Conservation (phyloP, 2,888 invertebrate species). For the Mesorhabditis belari region DNA sequence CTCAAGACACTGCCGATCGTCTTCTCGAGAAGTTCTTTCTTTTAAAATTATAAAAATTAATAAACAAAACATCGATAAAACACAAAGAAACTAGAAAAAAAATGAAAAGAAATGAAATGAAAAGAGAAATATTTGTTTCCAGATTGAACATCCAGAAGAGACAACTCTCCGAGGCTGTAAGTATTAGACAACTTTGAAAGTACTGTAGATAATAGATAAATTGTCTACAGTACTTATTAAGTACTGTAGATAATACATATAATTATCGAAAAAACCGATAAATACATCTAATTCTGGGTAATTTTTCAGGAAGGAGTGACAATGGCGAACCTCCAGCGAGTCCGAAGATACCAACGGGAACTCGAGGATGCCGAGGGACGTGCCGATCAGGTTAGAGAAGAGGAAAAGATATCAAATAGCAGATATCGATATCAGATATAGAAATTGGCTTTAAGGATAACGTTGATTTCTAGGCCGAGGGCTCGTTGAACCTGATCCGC, state of each 20-base stretch:
- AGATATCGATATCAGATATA: too few species aligned
- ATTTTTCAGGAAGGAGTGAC: conserved; percentile 48
- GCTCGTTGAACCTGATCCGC: conserved; percentile 85
- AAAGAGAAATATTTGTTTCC: too few species aligned
- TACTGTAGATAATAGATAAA: too few species aligned
- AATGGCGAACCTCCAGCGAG: conserved; percentile 79
- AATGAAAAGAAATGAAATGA: too few species aligned
- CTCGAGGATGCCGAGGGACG: conserved; percentile 90
- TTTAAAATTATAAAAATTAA: too few species aligned
- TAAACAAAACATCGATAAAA: too few species aligned
- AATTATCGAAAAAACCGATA: background rate
- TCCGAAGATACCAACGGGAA: conserved; percentile 95
- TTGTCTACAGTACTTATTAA: too few species aligned
- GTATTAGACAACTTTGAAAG: conserved; percentile 16
- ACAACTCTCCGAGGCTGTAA: conserved; percentile 82
- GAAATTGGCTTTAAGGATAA: background rate
- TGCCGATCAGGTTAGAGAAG: conserved; percentile 57
- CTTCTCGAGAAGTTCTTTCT: conserved; percentile 73
- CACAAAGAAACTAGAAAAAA: too few species aligned
- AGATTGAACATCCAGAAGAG: conserved; percentile 89
- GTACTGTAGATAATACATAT: too few species aligned
- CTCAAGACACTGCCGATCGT: conserved; percentile 68
- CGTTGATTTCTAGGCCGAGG: conserved; percentile 67
- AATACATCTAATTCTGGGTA: background rate
- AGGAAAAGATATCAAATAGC: too few species aligned